Conservation (phyloP, 2,113 vertebrate species). For the Recurvirostra avosetta region DNA sequence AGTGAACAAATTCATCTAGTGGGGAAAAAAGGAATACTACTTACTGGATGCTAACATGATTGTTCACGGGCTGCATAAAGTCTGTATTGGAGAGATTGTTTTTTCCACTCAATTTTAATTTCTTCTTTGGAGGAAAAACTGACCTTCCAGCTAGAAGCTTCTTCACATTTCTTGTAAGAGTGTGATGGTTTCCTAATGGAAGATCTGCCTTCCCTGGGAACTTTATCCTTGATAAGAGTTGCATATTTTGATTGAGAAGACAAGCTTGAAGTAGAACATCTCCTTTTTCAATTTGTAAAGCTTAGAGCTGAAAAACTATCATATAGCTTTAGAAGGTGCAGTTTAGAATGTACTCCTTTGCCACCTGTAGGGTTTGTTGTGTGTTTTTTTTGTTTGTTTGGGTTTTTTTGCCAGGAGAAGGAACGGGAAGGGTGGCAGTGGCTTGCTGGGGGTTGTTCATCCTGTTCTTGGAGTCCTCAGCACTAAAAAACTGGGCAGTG, state of each 20-base stretch:
- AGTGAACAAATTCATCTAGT: background rate
- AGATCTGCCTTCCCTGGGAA: background rate
- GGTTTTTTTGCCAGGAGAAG: background rate
- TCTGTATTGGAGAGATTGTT: background rate
- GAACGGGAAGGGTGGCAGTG: background rate
- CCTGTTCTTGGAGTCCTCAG: background rate
- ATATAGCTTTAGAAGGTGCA: background rate
- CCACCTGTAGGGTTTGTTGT: background rate
- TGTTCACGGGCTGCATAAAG: background rate
- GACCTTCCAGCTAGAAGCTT: background rate
- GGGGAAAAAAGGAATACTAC: background rate
- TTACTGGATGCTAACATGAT: background rate
- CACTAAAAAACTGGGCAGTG: background rate
- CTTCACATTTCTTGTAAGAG: background rate
- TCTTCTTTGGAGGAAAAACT: background rate
- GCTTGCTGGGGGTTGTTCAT: background rate
- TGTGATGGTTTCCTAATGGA: background rate
- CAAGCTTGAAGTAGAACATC: background rate
- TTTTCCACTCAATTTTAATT: background rate
- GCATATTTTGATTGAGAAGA: background rate
- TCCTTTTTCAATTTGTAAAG: background rate
- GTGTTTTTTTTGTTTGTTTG: too few species aligned
- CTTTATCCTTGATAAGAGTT: background rate
- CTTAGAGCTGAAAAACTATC: background rate
- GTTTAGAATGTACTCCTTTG: background rate